Conservation (phyloP, 2,113 vertebrate genomes). For the Psittacus erithacus region DNA sequence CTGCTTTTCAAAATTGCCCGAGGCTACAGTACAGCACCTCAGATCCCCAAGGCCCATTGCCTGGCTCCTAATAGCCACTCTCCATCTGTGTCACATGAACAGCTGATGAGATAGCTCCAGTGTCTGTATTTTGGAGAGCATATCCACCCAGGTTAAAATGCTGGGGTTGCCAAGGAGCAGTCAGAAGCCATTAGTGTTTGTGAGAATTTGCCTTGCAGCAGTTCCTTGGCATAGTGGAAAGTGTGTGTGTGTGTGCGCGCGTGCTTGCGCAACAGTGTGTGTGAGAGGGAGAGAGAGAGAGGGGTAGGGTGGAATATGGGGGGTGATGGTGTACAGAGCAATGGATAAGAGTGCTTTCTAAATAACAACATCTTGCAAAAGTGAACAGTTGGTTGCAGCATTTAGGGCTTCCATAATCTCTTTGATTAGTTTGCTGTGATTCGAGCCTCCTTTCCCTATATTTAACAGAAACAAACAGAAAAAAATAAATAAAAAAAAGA, state of each 20-base stretch:
- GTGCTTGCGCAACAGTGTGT: background rate
- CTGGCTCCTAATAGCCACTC: constrained; percentile 98
- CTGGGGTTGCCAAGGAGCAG: constrained; percentile 99
- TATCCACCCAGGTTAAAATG: constrained; percentile 98
- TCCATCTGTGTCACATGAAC: constrained; percentile 89
- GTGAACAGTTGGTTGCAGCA: background rate
- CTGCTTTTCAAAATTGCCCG: constrained; percentile 96
- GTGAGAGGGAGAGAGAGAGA: constrained; percentile 45
- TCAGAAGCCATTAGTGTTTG: constrained; percentile 99
- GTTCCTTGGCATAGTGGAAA: constrained; percentile 92
- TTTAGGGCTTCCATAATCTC: constrained; percentile 18
- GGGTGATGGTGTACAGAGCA: background rate
- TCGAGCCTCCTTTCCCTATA: constrained; percentile 34
- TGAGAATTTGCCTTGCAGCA: constrained; percentile 99
- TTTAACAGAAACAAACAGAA: constrained; percentile 60
- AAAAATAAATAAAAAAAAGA: background rate
- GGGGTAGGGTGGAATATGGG: background rate
- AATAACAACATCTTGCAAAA: constrained; percentile 16
- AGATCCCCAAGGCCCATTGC: constrained; percentile 96
- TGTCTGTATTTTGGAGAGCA: constrained; percentile 89
- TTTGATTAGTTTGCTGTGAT: constrained; percentile 67
- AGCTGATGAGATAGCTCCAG: constrained; percentile 92
- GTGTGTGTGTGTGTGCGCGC: constrained; percentile 48
- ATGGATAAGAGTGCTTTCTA: background rate
- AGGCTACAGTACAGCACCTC: constrained; percentile 97